These are phyloP conservation scores for Mythimna vitellina DNA, from an alignment of 2,888 invertebrate genomes.

Conservation along the genomic window DNA sequence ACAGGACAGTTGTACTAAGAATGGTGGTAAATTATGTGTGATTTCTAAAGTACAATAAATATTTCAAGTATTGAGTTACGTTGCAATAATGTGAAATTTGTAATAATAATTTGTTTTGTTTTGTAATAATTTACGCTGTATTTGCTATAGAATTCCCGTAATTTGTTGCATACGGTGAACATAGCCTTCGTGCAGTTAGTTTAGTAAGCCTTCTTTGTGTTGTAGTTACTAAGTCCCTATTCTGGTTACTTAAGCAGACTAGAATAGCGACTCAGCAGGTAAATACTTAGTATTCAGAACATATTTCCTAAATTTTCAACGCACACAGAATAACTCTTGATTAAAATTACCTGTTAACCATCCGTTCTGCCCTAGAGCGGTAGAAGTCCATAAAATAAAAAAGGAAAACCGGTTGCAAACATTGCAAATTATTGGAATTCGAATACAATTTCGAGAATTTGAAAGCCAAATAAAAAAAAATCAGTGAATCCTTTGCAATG, in stretches of 20 bases:
- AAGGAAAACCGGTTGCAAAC: too few relatives aligned
- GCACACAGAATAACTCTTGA: too few relatives aligned
- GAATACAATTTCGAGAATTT: too few relatives aligned
- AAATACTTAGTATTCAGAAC: neutral
- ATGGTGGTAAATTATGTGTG: conserved; percentile 29
- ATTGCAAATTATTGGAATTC: too few relatives aligned
- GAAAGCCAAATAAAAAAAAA: too few relatives aligned
- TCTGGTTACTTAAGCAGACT: neutral
- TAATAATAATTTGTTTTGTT: neutral
- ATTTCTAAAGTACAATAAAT: conserved; percentile 40
- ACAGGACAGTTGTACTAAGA: conserved; percentile 29
- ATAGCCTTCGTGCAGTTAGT: neutral
- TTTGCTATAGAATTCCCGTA: neutral
- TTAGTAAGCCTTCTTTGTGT: neutral
- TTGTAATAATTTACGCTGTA: neutral
- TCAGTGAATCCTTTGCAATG: neutral
- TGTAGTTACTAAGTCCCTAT: neutral
- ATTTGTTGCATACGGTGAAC: neutral
- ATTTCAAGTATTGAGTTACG: conserved; percentile 34
- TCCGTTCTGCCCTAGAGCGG: too few relatives aligned
- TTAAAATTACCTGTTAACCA: too few relatives aligned
- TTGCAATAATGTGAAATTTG: neutral
- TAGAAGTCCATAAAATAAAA: too few relatives aligned
- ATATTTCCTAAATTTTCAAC: neutral
- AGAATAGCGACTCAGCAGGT: neutral